Evolutionary conservation across 2,113 vertebrate species (phyloP), one percentile per base, ranked within the genome.

Genomic region (Orientallactaga bullata): DNA sequence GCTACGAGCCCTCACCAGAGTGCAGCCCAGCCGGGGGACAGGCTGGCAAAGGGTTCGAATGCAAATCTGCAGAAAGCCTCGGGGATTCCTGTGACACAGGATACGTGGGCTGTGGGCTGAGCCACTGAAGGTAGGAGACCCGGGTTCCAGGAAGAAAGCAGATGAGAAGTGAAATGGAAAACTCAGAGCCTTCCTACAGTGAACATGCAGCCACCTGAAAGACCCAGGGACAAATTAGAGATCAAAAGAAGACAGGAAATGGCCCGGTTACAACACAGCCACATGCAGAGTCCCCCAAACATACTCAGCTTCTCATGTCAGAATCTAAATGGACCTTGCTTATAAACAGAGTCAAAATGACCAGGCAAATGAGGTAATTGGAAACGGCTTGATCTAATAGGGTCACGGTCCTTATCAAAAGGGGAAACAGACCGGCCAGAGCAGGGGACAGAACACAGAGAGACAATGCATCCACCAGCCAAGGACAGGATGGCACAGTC

Each of bases 281-380:
- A 17, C 28, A 30, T 42, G 21, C 20, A 39, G 26, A 68, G 39
- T 5, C 6, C 39, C 55, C 20, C 30, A 9, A 28, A 7, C 0
- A 28, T 2, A 4, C 3, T 7, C 4, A 74, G 1, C 11, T 26
- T 37, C 65, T 35, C 12, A 3, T 5, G 28, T 24, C n/a, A 39
- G 55, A 42, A 10, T 3, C 5, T 20, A 11, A 13, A 32, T 1
- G 39, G 51, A 17, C 17, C 23, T 28, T 3, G 3, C 21, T 16
- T n/a, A 32, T 28, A 68, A 66, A 32, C 1, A 20, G 65, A 51
- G 60, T 74, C 61, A 66, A 37, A n/a, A 12, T 23, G 35, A 12
- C 2, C 17, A 2, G 37, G 11, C n/a, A 18, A 16, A 26, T 23
- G 18, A 39, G 55, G 68, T 13, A 9, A 1, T 20, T 15, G 23